Evolutionary conservation across 2,113 vertebrate species (phyloP), one percentile per base, ranked within the genome.

Genomic region (Myocastor coypus): DNA sequence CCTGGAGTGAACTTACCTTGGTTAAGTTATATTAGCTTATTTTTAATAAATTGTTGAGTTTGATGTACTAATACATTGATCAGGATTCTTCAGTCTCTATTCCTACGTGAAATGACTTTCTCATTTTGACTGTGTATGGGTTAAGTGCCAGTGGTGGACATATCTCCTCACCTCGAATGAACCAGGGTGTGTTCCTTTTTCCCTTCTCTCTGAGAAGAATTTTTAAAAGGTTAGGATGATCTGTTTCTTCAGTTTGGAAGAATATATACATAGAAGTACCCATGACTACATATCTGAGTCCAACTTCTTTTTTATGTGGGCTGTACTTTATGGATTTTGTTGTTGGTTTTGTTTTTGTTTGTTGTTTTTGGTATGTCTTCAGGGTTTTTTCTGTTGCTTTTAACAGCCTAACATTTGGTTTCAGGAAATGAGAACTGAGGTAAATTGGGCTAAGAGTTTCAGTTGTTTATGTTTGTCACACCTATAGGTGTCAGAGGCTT

Each of bases 231-330:
- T 83, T n/a, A 40, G 37, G 28, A 37, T 82, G 22, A 84, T 66
- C 20, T 87, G 3, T 84, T 83, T 57, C 77, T 93, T 93, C 55
- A 81, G 55, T 80, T 87, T 91, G 46, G 46, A 88, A 94, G 40
- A 82, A 63, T 68, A 40, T 57, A 66, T 3, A 22, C 34, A 82
- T 87, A 50, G 20, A 90, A 64, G 78, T 40, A 32, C 57, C 42
- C 83, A 66, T 59, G 24, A 66, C 8, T 40, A 24, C 40, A 13
- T 26, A 30, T 28, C 40, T 77, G 13, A 50, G 40, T 77, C 26
- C 14, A 22, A 40, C 40, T 50, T 4, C 73, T 77, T 12, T 42
- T 30, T 77, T 46, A 30, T 50, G 28, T 40, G 46, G 40, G 26
- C 73, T 77, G 42, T 46, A 28, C 11, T 46, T 77, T 77, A 42